Conservation (phyloP, 2,113 vertebrate species). For the Rissa tridactyla region DNA sequence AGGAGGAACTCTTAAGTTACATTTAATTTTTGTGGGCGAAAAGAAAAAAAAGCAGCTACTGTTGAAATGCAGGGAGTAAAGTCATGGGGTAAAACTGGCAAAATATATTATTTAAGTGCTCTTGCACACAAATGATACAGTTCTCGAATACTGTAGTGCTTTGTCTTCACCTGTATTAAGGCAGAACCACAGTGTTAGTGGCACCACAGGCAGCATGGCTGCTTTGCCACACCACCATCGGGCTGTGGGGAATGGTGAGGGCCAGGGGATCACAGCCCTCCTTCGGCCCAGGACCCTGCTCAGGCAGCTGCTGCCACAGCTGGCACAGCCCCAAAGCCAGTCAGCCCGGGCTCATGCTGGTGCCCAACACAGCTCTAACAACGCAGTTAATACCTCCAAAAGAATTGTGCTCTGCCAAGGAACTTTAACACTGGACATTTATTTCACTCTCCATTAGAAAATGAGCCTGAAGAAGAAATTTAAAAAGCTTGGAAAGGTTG, state of each 20-base stretch:
- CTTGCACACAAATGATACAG: not conserved
- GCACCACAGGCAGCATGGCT: not conserved
- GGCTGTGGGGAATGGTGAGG: accelerated
- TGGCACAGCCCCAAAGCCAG: not conserved
- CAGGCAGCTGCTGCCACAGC: not conserved
- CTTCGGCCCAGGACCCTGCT: not conserved
- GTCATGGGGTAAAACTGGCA: not conserved
- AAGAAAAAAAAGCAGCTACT: not conserved
- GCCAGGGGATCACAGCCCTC: not conserved
- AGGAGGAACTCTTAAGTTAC: not conserved
- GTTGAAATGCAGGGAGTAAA: not conserved
- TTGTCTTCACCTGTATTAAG: not conserved
- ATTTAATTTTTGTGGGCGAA: not conserved
- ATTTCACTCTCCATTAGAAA: not conserved
- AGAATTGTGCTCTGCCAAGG: not conserved
- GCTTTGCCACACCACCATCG: accelerated
- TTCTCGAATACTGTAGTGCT: not conserved
- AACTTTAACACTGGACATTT: not conserved
- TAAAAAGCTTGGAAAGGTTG: not conserved
- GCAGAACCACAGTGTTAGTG: not conserved
- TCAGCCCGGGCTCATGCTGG: not conserved
- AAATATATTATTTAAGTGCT: not conserved
- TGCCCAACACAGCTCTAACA: not conserved
- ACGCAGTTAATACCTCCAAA: too few relatives aligned
- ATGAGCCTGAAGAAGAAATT: not conserved